These are phyloP conservation scores for Hycleus phaleratus DNA, from an alignment of 1,140 invertebrate species.

Conservation along the genomic window DNA sequence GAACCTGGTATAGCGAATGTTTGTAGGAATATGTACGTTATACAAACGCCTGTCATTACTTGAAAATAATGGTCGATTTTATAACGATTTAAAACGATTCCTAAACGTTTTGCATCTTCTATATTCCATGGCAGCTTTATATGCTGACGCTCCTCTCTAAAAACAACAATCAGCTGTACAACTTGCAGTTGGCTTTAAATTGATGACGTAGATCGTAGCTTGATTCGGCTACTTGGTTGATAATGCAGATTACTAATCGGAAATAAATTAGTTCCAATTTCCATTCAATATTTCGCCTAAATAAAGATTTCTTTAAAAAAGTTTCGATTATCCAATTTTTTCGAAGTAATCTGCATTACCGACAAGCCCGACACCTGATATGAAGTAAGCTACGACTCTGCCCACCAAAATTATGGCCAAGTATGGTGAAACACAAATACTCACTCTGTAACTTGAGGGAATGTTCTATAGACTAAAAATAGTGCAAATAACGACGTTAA, in stretches of 20 bases:
- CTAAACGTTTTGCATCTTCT: conserved; percentile 93
- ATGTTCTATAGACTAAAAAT: conserved; percentile 63
- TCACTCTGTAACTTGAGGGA: conserved; percentile 75
- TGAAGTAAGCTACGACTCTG: too few species aligned
- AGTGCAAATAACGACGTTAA: conserved; percentile 52
- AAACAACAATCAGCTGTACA: conserved; percentile 38
- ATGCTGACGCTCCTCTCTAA: conserved; percentile 78
- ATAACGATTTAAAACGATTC: conserved; percentile 82
- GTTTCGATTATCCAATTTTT: too few species aligned
- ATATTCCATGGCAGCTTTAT: conserved; percentile 90
- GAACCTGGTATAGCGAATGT: conserved; percentile 99
- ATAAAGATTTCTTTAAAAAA: too few species aligned
- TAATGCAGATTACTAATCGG: too few species aligned
- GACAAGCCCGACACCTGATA: too few species aligned
- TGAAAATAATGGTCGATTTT: conserved; percentile 91
- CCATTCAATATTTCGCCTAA: too few species aligned
- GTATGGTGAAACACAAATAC: conserved; percentile 1
- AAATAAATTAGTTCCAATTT: too few species aligned
- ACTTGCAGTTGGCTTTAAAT: background rate
- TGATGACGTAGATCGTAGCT: too few species aligned
- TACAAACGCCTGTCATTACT: conserved; percentile 82
- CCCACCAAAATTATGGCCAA: too few species aligned
- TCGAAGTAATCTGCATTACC: too few species aligned
- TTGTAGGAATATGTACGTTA: conserved; percentile 97
- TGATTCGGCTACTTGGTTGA: too few species aligned